These are phyloP conservation scores for Drosophila sucinea DNA, from an alignment of 1,140 invertebrate species.

Conservation along the genomic window DNA sequence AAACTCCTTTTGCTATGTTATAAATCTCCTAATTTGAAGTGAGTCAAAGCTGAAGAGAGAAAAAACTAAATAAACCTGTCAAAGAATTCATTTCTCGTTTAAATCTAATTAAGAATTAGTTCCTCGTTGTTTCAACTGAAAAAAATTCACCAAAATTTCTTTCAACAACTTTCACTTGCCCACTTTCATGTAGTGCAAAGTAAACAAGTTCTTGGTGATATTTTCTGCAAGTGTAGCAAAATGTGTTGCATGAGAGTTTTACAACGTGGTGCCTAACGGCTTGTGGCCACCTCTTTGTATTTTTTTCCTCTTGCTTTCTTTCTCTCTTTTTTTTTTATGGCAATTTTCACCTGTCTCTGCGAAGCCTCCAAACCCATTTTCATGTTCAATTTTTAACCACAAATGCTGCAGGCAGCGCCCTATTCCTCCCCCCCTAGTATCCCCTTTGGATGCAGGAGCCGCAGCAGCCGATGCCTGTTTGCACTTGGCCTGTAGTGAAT, in stretches of 20 bases:
- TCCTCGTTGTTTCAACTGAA: no score
- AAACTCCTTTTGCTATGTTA: no score
- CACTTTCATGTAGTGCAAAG: no score
- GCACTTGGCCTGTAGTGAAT: conserved; percentile 44
- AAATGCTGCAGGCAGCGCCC: conserved; percentile 51
- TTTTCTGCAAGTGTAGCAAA: conserved; percentile 10
- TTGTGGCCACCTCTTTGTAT: conserved; percentile 31
- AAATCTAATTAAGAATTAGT: no score
- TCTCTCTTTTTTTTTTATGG: conserved; percentile 43
- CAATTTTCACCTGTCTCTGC: conserved; percentile 58
- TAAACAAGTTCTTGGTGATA: not conserved
- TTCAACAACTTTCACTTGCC: no score
- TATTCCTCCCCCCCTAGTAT: not conserved
- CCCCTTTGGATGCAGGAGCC: not conserved
- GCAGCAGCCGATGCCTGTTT: conserved; percentile 13
- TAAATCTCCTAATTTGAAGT: no score
- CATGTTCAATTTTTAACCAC: conserved; percentile 53
- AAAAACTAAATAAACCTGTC: no score
- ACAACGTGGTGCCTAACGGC: conserved; percentile 24
- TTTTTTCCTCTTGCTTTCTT: conserved; percentile 19
- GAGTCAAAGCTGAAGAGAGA: no score
- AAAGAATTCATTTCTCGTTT: no score
- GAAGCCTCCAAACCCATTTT: conserved; percentile 1
- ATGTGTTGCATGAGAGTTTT: not conserved
- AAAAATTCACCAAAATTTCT: not conserved